Evolutionary conservation across 1,140 invertebrate genomes (phyloP), one percentile per base, ranked within the genome.

Genomic region (Uloborus diversus): DNA sequence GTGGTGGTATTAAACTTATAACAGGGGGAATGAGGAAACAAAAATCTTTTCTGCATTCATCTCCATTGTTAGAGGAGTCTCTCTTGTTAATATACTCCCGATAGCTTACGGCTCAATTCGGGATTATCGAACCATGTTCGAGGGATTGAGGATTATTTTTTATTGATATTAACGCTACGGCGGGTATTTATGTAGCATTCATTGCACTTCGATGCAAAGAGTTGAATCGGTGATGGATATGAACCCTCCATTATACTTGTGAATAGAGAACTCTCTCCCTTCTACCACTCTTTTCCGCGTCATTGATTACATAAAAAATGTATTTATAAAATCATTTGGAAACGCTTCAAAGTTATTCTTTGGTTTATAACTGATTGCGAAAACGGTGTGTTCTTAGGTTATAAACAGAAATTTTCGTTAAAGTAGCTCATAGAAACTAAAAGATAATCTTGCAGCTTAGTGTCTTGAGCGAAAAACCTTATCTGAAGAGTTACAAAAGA

Each of bases 1-100:
- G 73, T 66, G 73, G 73, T 78, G 42, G 73, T 30, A 65, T 66
- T 75, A 75, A 75, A 75, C 49, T 71, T 33, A 30, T 13, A 42
- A 17, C 4, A 14, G 59, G 35, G 9, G 35, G 66, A n/a, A 28
- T 37, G 51, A 65, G 61, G 73, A 78, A 78, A 64, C 71, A 62
- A 64, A 75, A 62, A 57, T 64, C 62, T 30, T 65, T 66, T 11
- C 30, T 53, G 49, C n/a, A n/a, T n/a, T n/a, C n/a, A n/a, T n/a
- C n/a, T n/a, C n/a, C n/a, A n/a, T n/a, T n/a, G n/a, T n/a, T n/a
- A n/a, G n/a, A n/a, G 49, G 49, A 20, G 49, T 14, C 7, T 17
- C 1, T 42, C 9, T 14, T 53, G 13, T 53, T 53, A 53, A 53
- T 53, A 53, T 20, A 53, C 49, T 53, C 17, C 37, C 37, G 17